Conservation (phyloP, 1,140 invertebrate genomes). For the Popillia japonica region DNA sequence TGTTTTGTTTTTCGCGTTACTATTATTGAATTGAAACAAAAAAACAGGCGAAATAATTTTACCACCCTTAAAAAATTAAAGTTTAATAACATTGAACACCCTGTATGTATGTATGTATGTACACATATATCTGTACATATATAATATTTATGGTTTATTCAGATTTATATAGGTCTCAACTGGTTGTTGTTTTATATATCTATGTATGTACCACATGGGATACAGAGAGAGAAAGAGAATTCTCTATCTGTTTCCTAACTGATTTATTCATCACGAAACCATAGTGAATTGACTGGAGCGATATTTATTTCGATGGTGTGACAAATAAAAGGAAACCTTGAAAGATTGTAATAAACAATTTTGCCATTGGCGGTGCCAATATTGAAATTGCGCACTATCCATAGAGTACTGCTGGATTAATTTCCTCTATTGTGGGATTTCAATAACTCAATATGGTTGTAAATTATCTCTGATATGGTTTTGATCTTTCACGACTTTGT, state of each 20-base stretch:
- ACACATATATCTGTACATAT: no score
- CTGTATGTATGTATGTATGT: no score
- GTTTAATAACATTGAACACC: no score
- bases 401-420: background rate
- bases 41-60: no score
- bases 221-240: no score
- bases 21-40: no score
- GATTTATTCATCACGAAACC: constrained; percentile 30
- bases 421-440: background rate
- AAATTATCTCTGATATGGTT: background rate
- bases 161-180: no score
- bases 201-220: no score
- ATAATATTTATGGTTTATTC: no score
- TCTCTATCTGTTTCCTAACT: background rate
- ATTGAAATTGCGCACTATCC: background rate
- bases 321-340: constrained; percentile 27
- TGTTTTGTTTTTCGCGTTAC: no score
- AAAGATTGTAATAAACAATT: constrained; percentile 29
- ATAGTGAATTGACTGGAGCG: constrained; percentile 4
- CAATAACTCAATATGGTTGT: background rate
- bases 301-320: constrained; percentile 11
- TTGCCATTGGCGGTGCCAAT: background rate
- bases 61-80: no score
- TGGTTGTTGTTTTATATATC: no score
- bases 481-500: background rate